Evolutionary conservation across 2,797 vertebrate species (phyloP).

Genomic region (Tragelaphus oryx): DNA sequence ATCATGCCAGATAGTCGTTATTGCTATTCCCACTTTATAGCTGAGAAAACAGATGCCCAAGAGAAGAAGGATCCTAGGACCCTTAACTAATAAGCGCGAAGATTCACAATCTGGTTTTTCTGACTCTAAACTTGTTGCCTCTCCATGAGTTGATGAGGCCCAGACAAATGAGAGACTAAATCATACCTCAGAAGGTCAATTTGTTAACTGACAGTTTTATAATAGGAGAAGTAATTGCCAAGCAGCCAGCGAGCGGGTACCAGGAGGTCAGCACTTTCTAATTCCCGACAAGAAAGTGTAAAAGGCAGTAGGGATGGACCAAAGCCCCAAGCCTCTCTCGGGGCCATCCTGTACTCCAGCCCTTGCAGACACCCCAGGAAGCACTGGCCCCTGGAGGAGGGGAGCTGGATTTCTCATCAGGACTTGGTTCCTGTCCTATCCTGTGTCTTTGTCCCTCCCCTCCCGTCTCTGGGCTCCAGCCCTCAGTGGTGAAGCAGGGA

Average conservation of each 20-base stretch:
- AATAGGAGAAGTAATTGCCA: conserved; percentile 54
- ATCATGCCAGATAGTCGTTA: neutral
- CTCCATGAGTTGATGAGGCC: conserved; percentile 14
- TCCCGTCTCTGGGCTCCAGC: neutral
- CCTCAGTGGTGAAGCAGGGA: neutral
- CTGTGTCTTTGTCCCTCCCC: accelerated
- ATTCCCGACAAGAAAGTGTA: neutral
- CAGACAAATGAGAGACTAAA: conserved; percentile 24
- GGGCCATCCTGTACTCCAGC: no score
- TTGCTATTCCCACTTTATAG: neutral
- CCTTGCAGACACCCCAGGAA: neutral
- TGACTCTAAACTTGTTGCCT: conserved; percentile 41
- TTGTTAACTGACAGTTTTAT: conserved; percentile 68
- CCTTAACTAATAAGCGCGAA: neutral
- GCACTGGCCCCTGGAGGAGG: neutral
- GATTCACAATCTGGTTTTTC: conserved; percentile 37
- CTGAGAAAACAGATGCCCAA: neutral
- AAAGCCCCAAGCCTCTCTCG: accelerated
- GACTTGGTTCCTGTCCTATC: neutral
- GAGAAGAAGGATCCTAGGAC: neutral
- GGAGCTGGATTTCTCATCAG: neutral
- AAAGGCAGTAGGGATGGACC: neutral
- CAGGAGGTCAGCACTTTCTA: neutral
- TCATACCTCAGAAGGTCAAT: conserved; percentile 56
- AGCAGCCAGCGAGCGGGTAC: neutral